Evolutionary conservation across 2,888 invertebrate species (phyloP), one percentile per base, ranked within the genome.

Genomic region (Timandra comae): DNA sequence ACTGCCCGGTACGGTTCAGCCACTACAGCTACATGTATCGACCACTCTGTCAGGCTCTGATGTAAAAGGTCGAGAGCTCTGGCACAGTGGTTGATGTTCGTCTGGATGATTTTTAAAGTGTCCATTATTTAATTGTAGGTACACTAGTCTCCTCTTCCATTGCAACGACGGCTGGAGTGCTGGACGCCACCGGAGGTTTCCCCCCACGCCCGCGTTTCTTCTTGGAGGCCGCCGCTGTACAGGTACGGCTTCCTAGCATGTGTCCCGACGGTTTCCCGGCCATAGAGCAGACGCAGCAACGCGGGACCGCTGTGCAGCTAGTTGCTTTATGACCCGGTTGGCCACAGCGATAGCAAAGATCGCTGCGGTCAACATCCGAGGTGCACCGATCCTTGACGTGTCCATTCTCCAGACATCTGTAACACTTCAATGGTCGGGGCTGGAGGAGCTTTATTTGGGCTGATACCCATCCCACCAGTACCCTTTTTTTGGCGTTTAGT

Each of bases 201-300:
- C n/a, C n/a, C n/a, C n/a, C n/a, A n/a, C n/a, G n/a, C n/a, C n/a
- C n/a, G n/a, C n/a, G n/a, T n/a, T n/a, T n/a, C n/a, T n/a, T n/a
- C n/a, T n/a, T n/a, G n/a, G n/a, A n/a, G n/a, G n/a, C n/a, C n/a
- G n/a, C n/a, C n/a, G n/a, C n/a, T n/a, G n/a, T n/a, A 36, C 32
- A 13, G 16, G 12, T 19, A 21, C 13, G 11, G 33, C 30, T 32
- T 39, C 33, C 24, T 30, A 30, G 19, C 8, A 20, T 2, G 19
- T 28, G 13, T 8, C 2, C n/a, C 2, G 21, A 3, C n/a, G 21
- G 2, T 3, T 3, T 8, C 7, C 21, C 21, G 8, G 21, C 3
- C 21, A n/a, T 21, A 7, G 21, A 3, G 21, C 21, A 21, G 3
- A 8, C n/a, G 7, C 21, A 7, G 7, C 21, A 21, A 21, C 8